Evolutionary conservation across 2,113 vertebrate genomes (phyloP), one percentile per base, ranked within the genome.

Genomic region (Lontra canadensis): DNA sequence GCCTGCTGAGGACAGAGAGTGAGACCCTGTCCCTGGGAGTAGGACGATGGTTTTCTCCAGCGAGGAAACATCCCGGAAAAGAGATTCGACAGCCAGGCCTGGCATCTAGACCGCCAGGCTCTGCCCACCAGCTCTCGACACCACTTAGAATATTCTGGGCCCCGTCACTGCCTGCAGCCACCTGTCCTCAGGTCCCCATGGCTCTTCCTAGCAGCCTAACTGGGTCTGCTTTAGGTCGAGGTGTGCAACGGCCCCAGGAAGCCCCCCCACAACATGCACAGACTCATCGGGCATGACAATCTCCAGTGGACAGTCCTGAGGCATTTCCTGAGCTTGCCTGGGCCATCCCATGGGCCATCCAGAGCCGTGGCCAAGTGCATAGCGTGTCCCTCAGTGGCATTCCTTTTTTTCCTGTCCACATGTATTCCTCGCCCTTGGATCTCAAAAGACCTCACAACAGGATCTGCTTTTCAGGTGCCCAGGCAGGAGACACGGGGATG

Each of bases 51-150:
- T 44, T 73, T 59, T 20, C 36, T 20, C 67, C 42, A 82, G 47
- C 0, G 1, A 31, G 13, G 23, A 9, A 3, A 17, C 44, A 7
- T 34, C 2, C 29, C 26, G 4, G 63, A 81, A 31, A n/a, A 31
- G 12, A 31, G 25, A 23, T 3, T 29, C 23, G 29, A 29, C 4
- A 2, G 17, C 13, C 57, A 36, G 25, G 61, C 36, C 21, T 10
- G 17, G 42, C 20, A 49, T 42, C 59, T 20, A 11, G 23, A 39
- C 57, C 25, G 23, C 39, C 39, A 81, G 63, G 52, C 23, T 49
- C 10, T 13, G 36, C 13, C 36, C 73, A 20, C 3, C 74, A 36
- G 63, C 63, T 36, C 25, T 44, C 15, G 23, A 34, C 34, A 10
- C 26, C 52, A 25, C 69, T n/a, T 23, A 1, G 14, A 59, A 81